These are phyloP conservation scores for Eupithecia exiguata DNA, from an alignment of 2,888 invertebrate genomes.

Conservation along the genomic window DNA sequence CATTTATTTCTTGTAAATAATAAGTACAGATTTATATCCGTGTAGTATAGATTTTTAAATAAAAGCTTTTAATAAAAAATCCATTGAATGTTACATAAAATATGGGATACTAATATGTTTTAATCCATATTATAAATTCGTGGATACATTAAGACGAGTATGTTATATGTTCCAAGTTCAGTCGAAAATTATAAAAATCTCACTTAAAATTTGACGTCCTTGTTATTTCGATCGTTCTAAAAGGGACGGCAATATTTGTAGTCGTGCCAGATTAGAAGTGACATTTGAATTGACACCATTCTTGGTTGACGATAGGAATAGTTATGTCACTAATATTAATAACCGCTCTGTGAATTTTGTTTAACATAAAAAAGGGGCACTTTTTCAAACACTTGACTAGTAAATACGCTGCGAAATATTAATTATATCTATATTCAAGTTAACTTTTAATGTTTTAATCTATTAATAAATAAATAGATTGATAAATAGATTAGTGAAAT, in stretches of 20 bases:
- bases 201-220: too few species aligned
- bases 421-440: not conserved
- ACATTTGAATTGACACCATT: too few species aligned
- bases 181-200: constrained; percentile 1
- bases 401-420: not conserved
- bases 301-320: not conserved
- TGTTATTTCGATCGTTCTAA: too few species aligned
- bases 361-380: not conserved
- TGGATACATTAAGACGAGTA: constrained; percentile 43
- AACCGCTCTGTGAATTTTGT: not conserved
- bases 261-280: too few species aligned
- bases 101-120: constrained; percentile 45
- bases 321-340: not conserved
- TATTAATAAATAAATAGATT: too few species aligned
- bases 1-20: constrained; percentile 58
- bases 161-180: constrained; percentile 5
- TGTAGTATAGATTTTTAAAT: constrained; percentile 68
- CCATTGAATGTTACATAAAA: constrained; percentile 56
- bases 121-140: constrained; percentile 54
- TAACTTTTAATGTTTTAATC: not conserved
- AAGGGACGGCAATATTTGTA: too few species aligned
- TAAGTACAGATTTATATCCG: constrained; percentile 65
- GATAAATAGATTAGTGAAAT: constrained; percentile 11
- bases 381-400: not conserved
- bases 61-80: constrained; percentile 60